Conservation (phyloP, 2,888 invertebrate species). For the Drosophila mulleri region DNA sequence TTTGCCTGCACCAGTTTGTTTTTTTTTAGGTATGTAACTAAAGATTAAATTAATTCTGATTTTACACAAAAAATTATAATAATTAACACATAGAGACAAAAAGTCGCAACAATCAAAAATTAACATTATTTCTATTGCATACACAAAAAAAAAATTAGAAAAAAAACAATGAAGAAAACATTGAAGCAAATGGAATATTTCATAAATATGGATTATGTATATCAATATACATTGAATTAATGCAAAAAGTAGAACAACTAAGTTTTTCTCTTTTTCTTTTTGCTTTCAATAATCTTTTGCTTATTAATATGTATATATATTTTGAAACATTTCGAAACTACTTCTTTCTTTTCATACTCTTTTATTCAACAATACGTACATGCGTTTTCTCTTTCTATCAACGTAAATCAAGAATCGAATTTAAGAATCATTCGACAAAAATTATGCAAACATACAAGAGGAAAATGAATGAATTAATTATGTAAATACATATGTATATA, state of each 20-base stretch:
- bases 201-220: slow-evolving; percentile 17
- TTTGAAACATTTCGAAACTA: not conserved
- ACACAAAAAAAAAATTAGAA: slow-evolving; percentile 58
- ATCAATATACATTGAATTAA: slow-evolving; percentile 35
- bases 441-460: slow-evolving; percentile 61
- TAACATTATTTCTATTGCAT: slow-evolving; percentile 53
- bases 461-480: slow-evolving; percentile 1
- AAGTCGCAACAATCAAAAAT: slow-evolving; percentile 62
- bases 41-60: slow-evolving; percentile 43
- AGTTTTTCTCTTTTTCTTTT: not conserved
- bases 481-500: not conserved
- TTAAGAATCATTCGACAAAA: slow-evolving; percentile 46
- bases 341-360: not conserved
- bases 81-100: slow-evolving; percentile 50
- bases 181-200: slow-evolving; percentile 52
- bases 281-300: slow-evolving; percentile 8
- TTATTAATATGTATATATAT: slow-evolving; percentile 23
- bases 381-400: slow-evolving; percentile 28
- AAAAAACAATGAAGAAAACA: slow-evolving; percentile 42
- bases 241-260: slow-evolving; percentile 22
- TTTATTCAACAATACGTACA: slow-evolving; percentile 34
- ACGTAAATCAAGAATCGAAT: slow-evolving; percentile 28
- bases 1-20: slow-evolving; percentile 75
- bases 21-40: slow-evolving; percentile 33
- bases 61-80: slow-evolving; percentile 34